Evolutionary conservation across 2,888 invertebrate genomes (phyloP), one percentile per base, ranked within the genome.

Genomic region (Ectemnius continuus): DNA sequence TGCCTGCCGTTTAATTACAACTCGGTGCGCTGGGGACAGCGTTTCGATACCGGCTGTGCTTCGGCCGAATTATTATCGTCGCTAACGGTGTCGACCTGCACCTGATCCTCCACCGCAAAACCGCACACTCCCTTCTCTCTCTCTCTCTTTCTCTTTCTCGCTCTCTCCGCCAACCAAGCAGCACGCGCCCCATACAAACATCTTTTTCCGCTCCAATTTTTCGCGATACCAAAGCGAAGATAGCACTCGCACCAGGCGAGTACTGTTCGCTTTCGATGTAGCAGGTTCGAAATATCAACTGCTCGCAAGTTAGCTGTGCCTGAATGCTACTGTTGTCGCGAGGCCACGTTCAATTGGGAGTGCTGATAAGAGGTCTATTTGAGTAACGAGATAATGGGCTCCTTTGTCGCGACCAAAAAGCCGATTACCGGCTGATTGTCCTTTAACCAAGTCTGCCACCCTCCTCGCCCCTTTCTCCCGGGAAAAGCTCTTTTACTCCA

Each of bases 351-450:
- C 70, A 70, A 67, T 78, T 75, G 61, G 67, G 68, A 68, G 60
- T 76, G 61, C 76, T 72, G 84, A 86, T 83, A 81, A 79, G 76
- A 78, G 76, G 76, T 82, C 81, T 88, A 84, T 86, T 86, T 86
- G 82, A 81, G 78, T 84, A 87, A 87, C 83, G 77, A 87, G 86
- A 88, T 88, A 88, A 88, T 88, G 75, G 84, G 58, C 76, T 67
- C 14, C 82, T 84, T 86, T 85, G 78, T 78, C 80, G 81, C 82
- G 79, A 82, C 85, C 84, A 78, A 87, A 87, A 87, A 85, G 86
- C 84, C 82, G 81, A 86, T 83, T 85, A 82, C 70, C 26, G 70
- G 58, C 57, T 78, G 76, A 81, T 77, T 78, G 81, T 74, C 62
- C 66, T 67, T 76, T 78, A 69, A 76, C 70, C 66, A 69, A 16